Evolutionary conservation across 2,797 vertebrate genomes (phyloP), one percentile per base, ranked within the genome.

Genomic region (Hippoglossus hippoglossus): DNA sequence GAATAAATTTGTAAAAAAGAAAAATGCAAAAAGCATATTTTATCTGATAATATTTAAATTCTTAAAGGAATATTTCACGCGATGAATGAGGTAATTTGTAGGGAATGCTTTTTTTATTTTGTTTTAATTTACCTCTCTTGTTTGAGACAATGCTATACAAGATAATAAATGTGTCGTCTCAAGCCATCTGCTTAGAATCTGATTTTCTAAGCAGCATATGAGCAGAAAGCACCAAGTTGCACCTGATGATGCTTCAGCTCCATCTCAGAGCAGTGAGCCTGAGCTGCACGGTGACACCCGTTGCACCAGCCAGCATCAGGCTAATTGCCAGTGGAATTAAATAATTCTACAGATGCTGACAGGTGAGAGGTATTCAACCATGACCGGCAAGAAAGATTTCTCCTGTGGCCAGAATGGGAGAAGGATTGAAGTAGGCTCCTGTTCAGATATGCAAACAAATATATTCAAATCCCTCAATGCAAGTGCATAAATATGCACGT

Each of bases 321-420:
- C 79, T 93, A 93, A 92, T 92, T 92, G 88, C 86, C 44, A 82
- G 76, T 54, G 75, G 77, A 77, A 92, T 86, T 74, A 87, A 87
- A 88, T 88, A 68, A 91, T 92, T 86, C 86, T 93, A 80, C 83
- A 77, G 80, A 85, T 67, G 79, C 80, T 95, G 95, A 95, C 93
- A 93, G 94, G 93, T 93, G 93, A 94, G 93, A 84, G 81, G 85
- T 47, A 71, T 68, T 93, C 88, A 91, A 80, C 86, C 92, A 78
- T 89, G 93, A 92, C 90, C 10, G 0, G 75, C 59, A 28, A 80
- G 78, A 83, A 78, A 83, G 73, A 92, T 88, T 88, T 89, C 90
- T 93, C 87, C 57, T 79, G 81, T 90, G 94, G 72, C 88, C 79
- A 5, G 79, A 79, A 71, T 83, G 49, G 82, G 82, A 80, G 34